These are phyloP conservation scores for Philhelius pedissequus DNA, from an alignment of 2,888 invertebrate genomes.

Conservation along the genomic window DNA sequence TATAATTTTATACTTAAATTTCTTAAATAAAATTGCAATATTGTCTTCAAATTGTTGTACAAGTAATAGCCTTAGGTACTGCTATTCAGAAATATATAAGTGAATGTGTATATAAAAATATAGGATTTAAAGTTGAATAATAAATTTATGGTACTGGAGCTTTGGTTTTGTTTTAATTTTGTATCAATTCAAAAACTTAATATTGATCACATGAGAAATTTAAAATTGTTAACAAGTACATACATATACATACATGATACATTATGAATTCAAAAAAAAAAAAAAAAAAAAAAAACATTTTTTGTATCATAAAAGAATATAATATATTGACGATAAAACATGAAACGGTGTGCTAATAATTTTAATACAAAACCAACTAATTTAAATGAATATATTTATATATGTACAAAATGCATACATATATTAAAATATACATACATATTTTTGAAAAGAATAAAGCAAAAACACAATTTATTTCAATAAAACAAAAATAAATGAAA, in stretches of 20 bases:
- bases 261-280: no score
- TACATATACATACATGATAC: constrained; percentile 6
- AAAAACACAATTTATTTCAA: not conserved
- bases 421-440: constrained; percentile 7
- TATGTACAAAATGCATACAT: constrained; percentile 39
- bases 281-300: constrained; percentile 12
- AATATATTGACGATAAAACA: constrained; percentile 22
- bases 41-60: constrained; percentile 49
- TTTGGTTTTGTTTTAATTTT: constrained; percentile 29
- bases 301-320: constrained; percentile 13
- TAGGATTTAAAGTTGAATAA: constrained; percentile 38
- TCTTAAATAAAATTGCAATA: constrained; percentile 24
- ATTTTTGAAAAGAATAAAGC: not conserved
- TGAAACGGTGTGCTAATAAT: constrained; percentile 36
- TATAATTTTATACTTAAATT: constrained; percentile 48
- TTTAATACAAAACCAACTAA: constrained; percentile 47
- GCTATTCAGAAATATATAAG: constrained; percentile 46
- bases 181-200: constrained; percentile 5
- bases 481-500: not conserved
- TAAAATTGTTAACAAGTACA: constrained; percentile 20
- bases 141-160: constrained; percentile 40
- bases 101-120: constrained; percentile 34
- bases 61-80: constrained; percentile 28
- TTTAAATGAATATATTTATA: constrained; percentile 6
- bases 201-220: not conserved